Evolutionary conservation across 2,113 vertebrate species (phyloP).

Genomic region (Limnothrissa miodon): DNA sequence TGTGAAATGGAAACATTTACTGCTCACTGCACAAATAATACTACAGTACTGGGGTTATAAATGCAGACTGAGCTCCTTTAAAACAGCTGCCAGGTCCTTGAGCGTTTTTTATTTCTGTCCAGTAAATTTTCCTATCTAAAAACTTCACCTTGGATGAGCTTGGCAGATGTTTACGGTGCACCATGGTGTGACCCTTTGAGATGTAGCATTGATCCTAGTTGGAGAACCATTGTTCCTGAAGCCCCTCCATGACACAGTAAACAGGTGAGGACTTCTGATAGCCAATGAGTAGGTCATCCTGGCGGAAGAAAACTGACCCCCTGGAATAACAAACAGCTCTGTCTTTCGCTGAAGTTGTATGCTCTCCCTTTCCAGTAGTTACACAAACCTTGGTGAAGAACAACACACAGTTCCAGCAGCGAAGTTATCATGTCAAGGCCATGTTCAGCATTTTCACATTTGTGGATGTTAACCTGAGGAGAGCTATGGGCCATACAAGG

Average conservation of each 20-base stretch:
- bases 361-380: background rate
- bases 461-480: slow-evolving; percentile 1
- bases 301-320: background rate
- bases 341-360: background rate
- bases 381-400: background rate
- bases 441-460: background rate
- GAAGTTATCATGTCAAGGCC: background rate
- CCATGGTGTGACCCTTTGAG: background rate
- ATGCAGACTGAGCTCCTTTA: background rate
- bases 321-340: background rate
- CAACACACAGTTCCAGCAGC: background rate
- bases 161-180: background rate
- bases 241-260: background rate
- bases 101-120: background rate
- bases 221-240: background rate
- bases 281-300: background rate
- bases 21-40: background rate
- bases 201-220: background rate
- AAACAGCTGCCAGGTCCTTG: background rate
- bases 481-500: background rate
- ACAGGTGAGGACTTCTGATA: background rate
- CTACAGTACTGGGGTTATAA: background rate
- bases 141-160: background rate
- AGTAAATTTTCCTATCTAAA: background rate
- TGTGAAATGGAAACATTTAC: background rate